Evolutionary conservation across 1,140 invertebrate species (phyloP).

Genomic region (Tetraneura akinire): DNA sequence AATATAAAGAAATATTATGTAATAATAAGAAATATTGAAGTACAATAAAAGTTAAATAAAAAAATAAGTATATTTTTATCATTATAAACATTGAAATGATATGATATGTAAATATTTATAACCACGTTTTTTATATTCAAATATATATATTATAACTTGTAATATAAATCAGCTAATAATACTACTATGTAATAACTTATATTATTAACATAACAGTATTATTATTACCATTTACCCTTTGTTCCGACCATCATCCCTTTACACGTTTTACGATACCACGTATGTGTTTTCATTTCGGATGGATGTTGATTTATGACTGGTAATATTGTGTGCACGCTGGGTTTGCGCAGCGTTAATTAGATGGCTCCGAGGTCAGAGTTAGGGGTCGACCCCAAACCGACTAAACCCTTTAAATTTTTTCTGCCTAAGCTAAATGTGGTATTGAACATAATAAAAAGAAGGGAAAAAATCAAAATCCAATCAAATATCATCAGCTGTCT

Average conservation of each 20-base stretch:
- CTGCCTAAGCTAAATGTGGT: not conserved
- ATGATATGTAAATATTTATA: not conserved
- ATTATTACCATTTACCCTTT: constrained; percentile 24
- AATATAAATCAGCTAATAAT: constrained; percentile 38
- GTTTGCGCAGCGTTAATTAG: constrained; percentile 35
- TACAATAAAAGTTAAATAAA: too few relatives aligned
- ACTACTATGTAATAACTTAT: not conserved
- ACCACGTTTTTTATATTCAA: not conserved
- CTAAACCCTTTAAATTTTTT: constrained; percentile 42
- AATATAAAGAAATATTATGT: too few relatives aligned
- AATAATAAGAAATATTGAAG: too few relatives aligned
- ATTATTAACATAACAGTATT: constrained; percentile 41
- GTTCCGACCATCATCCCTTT: constrained; percentile 35
- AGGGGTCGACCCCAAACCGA: constrained; percentile 40
- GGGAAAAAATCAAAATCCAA: constrained; percentile 42
- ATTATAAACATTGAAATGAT: too few relatives aligned
- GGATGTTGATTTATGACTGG: constrained; percentile 48
- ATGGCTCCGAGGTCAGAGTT: constrained; percentile 24
- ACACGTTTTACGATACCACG: constrained; percentile 37
- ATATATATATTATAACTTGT: not conserved
- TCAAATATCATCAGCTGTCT: constrained; percentile 29
- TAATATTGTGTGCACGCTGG: constrained; percentile 28
- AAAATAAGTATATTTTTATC: too few relatives aligned
- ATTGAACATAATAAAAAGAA: not conserved
- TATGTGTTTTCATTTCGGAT: constrained; percentile 48